These are phyloP conservation scores for Apoda limacodes DNA, from an alignment of 2,888 invertebrate species.

Conservation along the genomic window DNA sequence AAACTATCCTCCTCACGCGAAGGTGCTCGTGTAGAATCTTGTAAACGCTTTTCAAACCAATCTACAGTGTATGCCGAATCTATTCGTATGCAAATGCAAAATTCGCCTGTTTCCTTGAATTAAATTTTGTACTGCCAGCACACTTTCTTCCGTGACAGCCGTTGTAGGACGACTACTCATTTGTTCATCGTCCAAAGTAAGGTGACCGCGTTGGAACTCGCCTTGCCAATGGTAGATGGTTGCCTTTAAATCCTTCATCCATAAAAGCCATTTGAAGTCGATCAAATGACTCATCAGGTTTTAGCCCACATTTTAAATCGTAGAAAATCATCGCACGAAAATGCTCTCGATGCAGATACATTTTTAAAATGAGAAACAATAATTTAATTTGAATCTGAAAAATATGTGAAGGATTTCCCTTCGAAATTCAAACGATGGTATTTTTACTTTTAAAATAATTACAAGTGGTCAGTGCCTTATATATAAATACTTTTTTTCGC, in stretches of 20 bases:
- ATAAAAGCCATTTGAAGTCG: background rate
- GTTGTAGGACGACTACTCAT: constrained; percentile 1
- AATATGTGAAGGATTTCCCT: background rate
- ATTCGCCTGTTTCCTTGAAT: constrained; percentile 3
- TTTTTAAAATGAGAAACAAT: constrained; percentile 2
- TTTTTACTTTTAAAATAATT: background rate
- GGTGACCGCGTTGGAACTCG: constrained; percentile 5
- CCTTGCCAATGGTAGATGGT: constrained; percentile 4
- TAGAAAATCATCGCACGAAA: background rate
- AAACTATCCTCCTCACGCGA: constrained; percentile 5
- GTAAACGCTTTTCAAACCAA: constrained; percentile 4
- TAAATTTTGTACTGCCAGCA: constrained; percentile 6
- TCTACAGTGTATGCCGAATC: constrained; percentile 5
- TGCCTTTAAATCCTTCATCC: constrained; percentile 2
- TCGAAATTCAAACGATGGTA: background rate
- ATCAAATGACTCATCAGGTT: constrained; percentile 3
- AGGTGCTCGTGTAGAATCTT: constrained; percentile 3
- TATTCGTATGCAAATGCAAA: background rate
- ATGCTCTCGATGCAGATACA: constrained; percentile 1
- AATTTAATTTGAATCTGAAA: background rate
- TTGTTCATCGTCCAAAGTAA: constrained; percentile 2
- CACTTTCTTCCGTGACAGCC: constrained; percentile 4
- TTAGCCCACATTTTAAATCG: too few species aligned
- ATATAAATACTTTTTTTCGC: background rate
- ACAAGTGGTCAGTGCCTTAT: background rate